phyloP scores from a whole-genome alignment of 2,113 vertebrate genomes.

The Gymnobelideus leadbeateri region DNA sequence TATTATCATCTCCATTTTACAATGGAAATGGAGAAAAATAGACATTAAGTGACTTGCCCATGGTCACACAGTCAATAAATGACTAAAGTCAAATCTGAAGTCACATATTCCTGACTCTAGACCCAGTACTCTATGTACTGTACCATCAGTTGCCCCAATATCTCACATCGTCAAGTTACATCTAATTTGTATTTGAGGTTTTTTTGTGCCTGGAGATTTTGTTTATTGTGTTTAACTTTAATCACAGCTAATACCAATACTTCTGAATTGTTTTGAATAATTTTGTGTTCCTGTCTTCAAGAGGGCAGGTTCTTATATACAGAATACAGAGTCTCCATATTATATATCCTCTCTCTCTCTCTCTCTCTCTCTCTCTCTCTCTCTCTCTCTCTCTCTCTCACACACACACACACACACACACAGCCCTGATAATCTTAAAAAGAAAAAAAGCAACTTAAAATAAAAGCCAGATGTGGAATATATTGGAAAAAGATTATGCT shows the following conservation, averaged over 20 bases:
- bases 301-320: not conserved
- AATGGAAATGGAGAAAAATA: not conserved
- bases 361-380: no score
- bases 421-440: not conserved
- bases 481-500: not conserved
- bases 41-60: not conserved
- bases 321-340: not conserved
- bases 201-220: not conserved
- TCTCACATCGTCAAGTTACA: not conserved
- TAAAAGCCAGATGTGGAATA: not conserved
- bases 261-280: not conserved
- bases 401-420: no score
- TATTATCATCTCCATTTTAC: not conserved
- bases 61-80: not conserved
- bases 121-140: not conserved
- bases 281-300: not conserved
- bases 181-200: not conserved
- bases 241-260: not conserved
- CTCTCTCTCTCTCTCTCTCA: no score
- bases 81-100: not conserved
- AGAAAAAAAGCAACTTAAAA: not conserved
- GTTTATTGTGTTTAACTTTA: not conserved
- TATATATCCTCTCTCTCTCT: no score
- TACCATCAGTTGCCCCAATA: not conserved
- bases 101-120: not conserved